phyloP scores from a whole-genome alignment of 1,140 invertebrate species.

The Drosophila burlai region DNA sequence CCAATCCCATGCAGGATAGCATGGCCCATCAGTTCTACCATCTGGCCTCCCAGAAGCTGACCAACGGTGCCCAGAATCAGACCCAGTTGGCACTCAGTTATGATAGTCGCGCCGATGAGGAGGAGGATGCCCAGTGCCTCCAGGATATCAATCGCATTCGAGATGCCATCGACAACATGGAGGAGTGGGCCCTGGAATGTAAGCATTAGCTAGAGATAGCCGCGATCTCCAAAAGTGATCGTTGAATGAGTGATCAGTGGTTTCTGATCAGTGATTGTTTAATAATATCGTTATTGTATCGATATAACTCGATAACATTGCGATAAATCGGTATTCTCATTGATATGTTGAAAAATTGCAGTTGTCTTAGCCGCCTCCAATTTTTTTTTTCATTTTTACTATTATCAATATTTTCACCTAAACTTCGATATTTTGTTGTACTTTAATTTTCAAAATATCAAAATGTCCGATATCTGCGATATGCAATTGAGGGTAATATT shows the following conservation, averaged over 20 bases:
- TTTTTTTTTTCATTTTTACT: too few species aligned
- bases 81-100: neutral
- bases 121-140: constrained; percentile 37
- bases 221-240: neutral
- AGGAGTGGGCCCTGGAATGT: constrained; percentile 77
- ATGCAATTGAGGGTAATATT: too few species aligned
- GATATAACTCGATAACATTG: neutral
- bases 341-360: neutral
- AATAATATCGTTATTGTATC: neutral
- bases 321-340: neutral
- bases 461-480: too few species aligned
- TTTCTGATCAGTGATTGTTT: neutral
- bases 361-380: neutral
- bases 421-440: neutral
- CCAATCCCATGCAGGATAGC: constrained; percentile 42
- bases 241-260: neutral
- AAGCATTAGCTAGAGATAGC: constrained; percentile 18
- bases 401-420: neutral
- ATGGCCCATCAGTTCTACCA: constrained; percentile 66
- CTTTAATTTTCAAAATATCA: too few species aligned
- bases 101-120: constrained; percentile 17
- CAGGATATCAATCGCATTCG: constrained; percentile 55
- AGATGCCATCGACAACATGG: constrained; percentile 54
- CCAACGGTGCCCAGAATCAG: neutral
- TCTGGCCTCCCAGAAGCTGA: constrained; percentile 23